Percentiles rank a stretch among this genome's conserved stretches.
Evolutionary conservation across 2,888 invertebrate species (phyloP).

Genomic region (Drosophila villosipedis): DNA sequence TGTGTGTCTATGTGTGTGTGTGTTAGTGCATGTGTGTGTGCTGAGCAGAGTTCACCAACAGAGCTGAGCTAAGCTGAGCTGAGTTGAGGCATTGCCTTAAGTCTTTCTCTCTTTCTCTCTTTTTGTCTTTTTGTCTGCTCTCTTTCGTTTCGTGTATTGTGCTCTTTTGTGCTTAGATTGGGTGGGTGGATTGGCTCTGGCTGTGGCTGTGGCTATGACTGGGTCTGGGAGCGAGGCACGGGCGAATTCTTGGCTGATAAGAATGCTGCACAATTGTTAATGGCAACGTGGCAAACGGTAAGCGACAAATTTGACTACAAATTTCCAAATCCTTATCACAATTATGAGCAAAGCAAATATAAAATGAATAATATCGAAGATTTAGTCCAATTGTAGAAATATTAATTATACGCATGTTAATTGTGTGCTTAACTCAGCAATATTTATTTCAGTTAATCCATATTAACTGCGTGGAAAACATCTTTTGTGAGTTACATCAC

Average conservation of each 20-base stretch:
- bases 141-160: conserved; percentile 39
- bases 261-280: conserved; percentile 70
- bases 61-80: conserved; percentile 17
- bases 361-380: conserved; percentile 29
- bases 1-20: not conserved
- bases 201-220: not conserved
- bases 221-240: not conserved
- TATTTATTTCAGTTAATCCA: not conserved
- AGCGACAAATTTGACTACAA: conserved; percentile 43
- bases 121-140: conserved; percentile 17
- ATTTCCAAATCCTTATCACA: conserved; percentile 77
- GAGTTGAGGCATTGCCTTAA: conserved; percentile 16
- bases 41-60: conserved; percentile 31
- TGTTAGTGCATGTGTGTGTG: not conserved
- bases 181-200: conserved; percentile 8
- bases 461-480: not conserved
- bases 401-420: not conserved
- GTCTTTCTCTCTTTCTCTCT: conserved; percentile 21
- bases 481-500: not conserved
- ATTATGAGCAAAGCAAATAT: conserved; percentile 71
- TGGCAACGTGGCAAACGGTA: conserved; percentile 46
- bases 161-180: conserved; percentile 47
- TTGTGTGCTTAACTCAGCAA: not conserved
- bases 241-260: conserved; percentile 63
- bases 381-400: too few species aligned